Percentiles rank a stretch among this genome's conserved stretches.
Evolutionary conservation across 2,888 invertebrate genomes (phyloP).

Genomic region (Heliconius hortense): DNA sequence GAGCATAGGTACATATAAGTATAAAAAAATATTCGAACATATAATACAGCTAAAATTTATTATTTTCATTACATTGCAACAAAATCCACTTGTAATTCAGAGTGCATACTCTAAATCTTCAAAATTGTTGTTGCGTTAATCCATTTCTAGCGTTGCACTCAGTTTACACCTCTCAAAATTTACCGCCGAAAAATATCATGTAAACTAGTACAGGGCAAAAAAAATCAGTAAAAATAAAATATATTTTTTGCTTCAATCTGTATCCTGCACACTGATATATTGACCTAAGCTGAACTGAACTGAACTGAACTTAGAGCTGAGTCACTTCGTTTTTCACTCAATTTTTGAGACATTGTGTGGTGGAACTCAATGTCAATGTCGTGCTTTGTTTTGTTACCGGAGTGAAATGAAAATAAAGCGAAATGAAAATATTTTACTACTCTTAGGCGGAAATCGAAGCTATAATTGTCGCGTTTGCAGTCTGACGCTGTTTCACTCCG

Average conservation of each 20-base stretch:
- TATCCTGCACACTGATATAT: not conserved
- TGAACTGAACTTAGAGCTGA: not conserved
- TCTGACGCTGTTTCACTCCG: too few relatives aligned
- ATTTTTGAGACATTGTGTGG: not conserved
- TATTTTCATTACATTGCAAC: not conserved
- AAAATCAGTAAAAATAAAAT: not conserved
- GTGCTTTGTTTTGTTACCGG: not conserved
- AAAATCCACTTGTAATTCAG: constrained; percentile 2
- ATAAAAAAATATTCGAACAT: not conserved
- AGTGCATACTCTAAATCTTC: constrained; percentile 10
- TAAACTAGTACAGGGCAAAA: not conserved
- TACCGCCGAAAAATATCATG: constrained; percentile 6
- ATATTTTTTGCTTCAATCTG: not conserved
- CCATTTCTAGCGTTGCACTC: constrained; percentile 12
- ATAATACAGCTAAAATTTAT: not conserved
- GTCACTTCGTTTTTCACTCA: not conserved
- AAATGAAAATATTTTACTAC: too few relatives aligned
- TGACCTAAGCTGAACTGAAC: too few relatives aligned
- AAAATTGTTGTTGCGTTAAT: constrained; percentile 13
- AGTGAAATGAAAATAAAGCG: too few relatives aligned
- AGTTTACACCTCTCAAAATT: constrained; percentile 25
- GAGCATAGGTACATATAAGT: too few relatives aligned
- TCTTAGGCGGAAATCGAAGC: too few relatives aligned
- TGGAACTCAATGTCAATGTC: not conserved
- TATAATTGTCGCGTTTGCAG: too few relatives aligned